phyloP scores from a whole-genome alignment of 2,113 vertebrate genomes.

The Monopterus albus region DNA sequence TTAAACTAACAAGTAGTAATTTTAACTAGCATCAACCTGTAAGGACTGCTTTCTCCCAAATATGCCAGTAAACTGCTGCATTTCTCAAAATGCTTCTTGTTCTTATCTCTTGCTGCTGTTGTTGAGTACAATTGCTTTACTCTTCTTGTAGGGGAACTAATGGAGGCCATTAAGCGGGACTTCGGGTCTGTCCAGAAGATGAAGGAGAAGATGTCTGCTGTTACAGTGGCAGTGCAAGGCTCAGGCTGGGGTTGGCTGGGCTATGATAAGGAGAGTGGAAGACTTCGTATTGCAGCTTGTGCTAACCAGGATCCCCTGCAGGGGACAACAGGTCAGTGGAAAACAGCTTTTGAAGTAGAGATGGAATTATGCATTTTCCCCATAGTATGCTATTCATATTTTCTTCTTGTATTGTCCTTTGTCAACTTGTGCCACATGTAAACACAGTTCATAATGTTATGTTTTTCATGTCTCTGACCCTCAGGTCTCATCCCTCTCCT shows the following conservation, averaged over 20 bases:
- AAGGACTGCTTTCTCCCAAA: neutral
- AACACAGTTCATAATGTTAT: neutral
- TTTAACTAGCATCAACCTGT: too few relatives aligned
- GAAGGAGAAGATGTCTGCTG: slow-evolving; percentile 92
- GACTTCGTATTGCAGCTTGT: slow-evolving; percentile 88
- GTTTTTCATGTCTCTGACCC: slow-evolving; percentile 4
- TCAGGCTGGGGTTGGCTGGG: slow-evolving; percentile 99
- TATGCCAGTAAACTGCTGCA: too few relatives aligned
- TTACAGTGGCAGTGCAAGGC: slow-evolving; percentile 93
- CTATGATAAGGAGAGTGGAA: slow-evolving; percentile 88
- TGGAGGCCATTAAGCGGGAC: slow-evolving; percentile 93
- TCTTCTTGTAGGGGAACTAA: slow-evolving; percentile 85
- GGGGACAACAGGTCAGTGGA: slow-evolving; percentile 90
- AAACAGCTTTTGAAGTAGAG: neutral
- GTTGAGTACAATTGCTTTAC: neutral
- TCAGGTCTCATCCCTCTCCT: slow-evolving; percentile 94
- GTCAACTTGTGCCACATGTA: neutral
- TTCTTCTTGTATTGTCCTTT: neutral
- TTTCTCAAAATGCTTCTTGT: neutral
- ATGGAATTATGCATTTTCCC: neutral
- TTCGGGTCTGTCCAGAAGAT: slow-evolving; percentile 94
- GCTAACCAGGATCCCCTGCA: slow-evolving; percentile 96
- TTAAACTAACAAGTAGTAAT: too few relatives aligned
- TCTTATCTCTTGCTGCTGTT: neutral
- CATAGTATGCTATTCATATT: neutral